Evolutionary conservation across 1,140 invertebrate species (phyloP), one percentile per base, ranked within the genome.

Genomic region (Drosophila burlai): DNA sequence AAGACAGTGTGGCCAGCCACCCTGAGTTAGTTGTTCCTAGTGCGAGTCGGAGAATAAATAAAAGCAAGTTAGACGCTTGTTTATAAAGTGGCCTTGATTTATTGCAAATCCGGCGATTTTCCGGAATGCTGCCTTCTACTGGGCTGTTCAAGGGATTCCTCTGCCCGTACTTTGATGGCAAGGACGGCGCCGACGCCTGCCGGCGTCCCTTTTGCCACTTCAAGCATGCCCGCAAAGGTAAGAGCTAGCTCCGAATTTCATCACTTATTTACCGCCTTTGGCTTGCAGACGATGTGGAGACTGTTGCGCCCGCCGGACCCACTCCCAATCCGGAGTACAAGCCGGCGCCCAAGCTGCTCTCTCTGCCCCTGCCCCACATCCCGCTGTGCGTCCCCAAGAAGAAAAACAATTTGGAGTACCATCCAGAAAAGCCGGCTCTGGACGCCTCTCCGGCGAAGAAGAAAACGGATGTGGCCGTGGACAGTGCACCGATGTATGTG

Each of bases 131-230:
- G 92, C 96, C 97, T 36, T 96, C 97, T 54, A 97, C 96, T 78
- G 97, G 97, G 72, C 97, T 96, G 89, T 98, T 98, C 90, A 96
- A 96, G 94, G 95, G 95, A 71, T 95, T 97, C 57, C 95, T 95
- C 77, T 98, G 97, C 93, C 97, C 97, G 36, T 98, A 96, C 94
- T 97, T 95, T 89, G 95, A 96, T 79, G 96, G 96, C 58, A 76
- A 73, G 18, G 46, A 65, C 24, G 34, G 54, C 43, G 50, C 16
- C 7, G 60, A 43, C 43, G 93, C 94, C 54, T 98, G 97, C 93
- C 96, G 96, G 76, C 95, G 97, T 85, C 97, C 97, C 21, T 97
- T 98, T 93, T 98, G 97, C 93, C 97, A 98, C 93, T 98, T 97
- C 92, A 95, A 96, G 92, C 97, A 98, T 94, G 93, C 95, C 80